Percentiles rank a stretch among this genome's conserved stretches.
These are phyloP conservation scores for Rana temporaria DNA, from an alignment of 2,113 vertebrate genomes.

Conservation along the genomic window DNA sequence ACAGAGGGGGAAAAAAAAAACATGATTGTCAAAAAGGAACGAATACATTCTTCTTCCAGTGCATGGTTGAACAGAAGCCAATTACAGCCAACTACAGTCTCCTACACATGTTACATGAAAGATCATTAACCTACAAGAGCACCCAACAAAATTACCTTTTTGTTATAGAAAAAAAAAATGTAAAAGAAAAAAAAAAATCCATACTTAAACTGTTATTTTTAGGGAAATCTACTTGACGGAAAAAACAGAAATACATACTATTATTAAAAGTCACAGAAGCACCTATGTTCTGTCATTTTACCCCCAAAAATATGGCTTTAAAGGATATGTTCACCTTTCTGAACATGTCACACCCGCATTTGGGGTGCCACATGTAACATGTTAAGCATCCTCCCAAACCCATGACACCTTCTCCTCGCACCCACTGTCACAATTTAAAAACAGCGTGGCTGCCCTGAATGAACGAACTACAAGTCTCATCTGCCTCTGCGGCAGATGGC, in stretches of 20 bases:
- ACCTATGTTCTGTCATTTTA: not conserved
- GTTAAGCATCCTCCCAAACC: too few species aligned
- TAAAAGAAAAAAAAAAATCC: too few species aligned
- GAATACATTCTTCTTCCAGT: slow-evolving; percentile 42
- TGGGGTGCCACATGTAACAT: too few species aligned
- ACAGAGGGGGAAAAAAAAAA: slow-evolving; percentile 45
- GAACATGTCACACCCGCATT: too few species aligned
- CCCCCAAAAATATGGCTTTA: too few species aligned
- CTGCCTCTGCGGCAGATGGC: too few species aligned
- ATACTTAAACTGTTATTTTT: too few species aligned
- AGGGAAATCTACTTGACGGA: not conserved
- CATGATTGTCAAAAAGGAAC: slow-evolving; percentile 57
- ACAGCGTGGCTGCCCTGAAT: too few species aligned
- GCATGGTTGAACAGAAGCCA: not conserved
- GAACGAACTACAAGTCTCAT: too few species aligned
- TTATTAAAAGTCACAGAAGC: not conserved
- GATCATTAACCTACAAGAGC: not conserved
- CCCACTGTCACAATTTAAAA: too few species aligned
- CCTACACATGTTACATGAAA: not conserved
- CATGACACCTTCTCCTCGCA: too few species aligned
- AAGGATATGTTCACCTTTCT: too few species aligned
- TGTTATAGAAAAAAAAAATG: not conserved
- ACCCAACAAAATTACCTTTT: not conserved
- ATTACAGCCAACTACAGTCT: not conserved
- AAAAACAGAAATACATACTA: not conserved